Base-by-base conservation (phyloP, 2,888 invertebrate species). In the Heliconius erato region DNA sequence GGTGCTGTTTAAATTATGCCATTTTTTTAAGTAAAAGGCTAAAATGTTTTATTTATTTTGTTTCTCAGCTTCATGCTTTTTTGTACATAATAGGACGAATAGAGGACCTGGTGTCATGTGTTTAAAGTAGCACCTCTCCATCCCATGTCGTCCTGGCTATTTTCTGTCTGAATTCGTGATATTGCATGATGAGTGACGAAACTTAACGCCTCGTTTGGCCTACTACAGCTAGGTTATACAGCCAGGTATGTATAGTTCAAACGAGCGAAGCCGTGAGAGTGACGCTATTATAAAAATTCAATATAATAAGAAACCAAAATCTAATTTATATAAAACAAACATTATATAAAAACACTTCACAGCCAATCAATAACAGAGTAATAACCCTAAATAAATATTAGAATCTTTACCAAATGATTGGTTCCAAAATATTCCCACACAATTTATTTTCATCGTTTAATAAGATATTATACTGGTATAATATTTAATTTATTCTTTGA, bases 341-440 rank as follows among this genome's bases (percentile, higher is more conserved):
- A n/a, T n/a, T n/a, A 11, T 63, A 63, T 63, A 63, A 71, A 71
- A 71, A 69, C 12, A 40, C 40, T 32, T 19, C 12, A 68, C 6
- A 32, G 32, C 19, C 28, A 14, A 19, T 28, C n/a, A 26, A 44
- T 7, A 49, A 19, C 2, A 26, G 40, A 44, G 14, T 71, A 71
- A 72, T 44, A 72, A 44, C 72, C 72, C 16, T 49, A 19, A 49
- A 16, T 28, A 72, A 72, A 72, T 72, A 72, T 72, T 72, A 72
- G 26, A 72, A 2, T 26, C 14, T 26, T 19, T 14, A 14, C 26
- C 7, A 44, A n/a, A 26, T 26, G 44, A 49, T 72, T 72, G 44
- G 19, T 26, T 49, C 72, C 14, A 26, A 72, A 72, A 72, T 28
- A 6, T 71, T 40, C n/a, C 40, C 12, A 71, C 23, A 40, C 12